phyloP scores from a whole-genome alignment of 2,888 invertebrate species.

The Athrips mouffetella region DNA sequence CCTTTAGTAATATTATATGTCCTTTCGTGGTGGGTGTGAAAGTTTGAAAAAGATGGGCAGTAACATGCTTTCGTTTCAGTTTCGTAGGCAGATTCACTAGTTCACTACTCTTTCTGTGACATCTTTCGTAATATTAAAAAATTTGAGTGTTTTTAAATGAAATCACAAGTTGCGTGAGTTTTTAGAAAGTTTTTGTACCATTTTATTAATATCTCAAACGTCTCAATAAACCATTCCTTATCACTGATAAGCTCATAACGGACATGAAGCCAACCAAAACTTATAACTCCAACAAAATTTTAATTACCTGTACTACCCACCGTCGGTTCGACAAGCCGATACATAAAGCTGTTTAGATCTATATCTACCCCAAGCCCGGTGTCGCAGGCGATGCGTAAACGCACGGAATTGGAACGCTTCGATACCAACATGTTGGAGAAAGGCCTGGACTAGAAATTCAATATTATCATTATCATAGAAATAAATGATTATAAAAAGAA shows the following conservation, averaged over 20 bases:
- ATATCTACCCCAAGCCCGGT: constrained; percentile 56
- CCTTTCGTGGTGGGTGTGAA: no score
- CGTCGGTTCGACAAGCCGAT: constrained; percentile 25
- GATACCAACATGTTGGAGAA: not conserved
- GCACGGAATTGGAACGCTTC: constrained; percentile 29
- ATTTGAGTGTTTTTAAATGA: no score
- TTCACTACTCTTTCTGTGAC: no score
- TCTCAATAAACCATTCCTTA: constrained; percentile 3
- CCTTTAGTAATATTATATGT: no score
- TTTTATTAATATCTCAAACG: not conserved
- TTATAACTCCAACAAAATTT: constrained; percentile 8
- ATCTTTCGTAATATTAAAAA: no score
- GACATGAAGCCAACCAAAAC: constrained; percentile 3
- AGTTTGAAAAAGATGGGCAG: no score
- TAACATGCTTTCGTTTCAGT: no score
- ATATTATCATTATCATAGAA: no score
- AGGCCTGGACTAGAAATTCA: no score
- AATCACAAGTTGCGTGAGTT: no score
- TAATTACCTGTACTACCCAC: constrained; percentile 14
- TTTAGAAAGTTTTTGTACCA: not conserved
- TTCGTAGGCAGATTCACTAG: no score
- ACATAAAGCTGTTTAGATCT: constrained; percentile 54
- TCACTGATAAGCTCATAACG: constrained; percentile 6
- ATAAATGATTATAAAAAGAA: no score
- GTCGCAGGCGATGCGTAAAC: constrained; percentile 51